phyloP scores from a whole-genome alignment of 2,888 invertebrate genomes.

The Caenorhabditis sp. region DNA sequence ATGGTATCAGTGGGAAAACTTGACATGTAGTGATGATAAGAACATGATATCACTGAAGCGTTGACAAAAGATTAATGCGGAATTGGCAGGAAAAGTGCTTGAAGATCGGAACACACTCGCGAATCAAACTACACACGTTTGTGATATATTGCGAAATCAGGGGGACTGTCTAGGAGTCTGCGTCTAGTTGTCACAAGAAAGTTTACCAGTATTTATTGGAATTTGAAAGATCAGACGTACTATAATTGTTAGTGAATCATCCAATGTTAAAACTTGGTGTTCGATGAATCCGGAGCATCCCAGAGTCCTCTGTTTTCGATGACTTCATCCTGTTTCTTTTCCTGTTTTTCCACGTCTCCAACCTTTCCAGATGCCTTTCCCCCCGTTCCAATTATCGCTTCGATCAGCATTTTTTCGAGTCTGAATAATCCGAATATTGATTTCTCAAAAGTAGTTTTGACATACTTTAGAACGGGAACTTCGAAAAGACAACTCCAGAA shows the following conservation, averaged over 20 bases:
- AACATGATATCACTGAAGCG: neutral
- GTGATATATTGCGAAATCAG: neutral
- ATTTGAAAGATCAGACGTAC: neutral
- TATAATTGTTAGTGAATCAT: neutral
- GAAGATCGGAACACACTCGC: neutral
- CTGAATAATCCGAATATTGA: constrained; percentile 1
- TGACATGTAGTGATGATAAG: neutral
- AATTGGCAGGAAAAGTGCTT: neutral
- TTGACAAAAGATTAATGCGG: neutral
- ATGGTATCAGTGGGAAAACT: neutral
- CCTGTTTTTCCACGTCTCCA: constrained; percentile 8
- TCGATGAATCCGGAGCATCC: neutral
- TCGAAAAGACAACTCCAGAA: constrained; percentile 68
- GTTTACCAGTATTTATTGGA: neutral
- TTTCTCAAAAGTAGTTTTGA: too few species aligned
- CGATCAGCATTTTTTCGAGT: constrained; percentile 52
- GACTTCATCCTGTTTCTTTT: neutral
- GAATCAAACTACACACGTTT: neutral
- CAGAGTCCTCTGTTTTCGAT: neutral
- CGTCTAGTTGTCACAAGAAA: neutral
- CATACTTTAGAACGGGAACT: constrained; percentile 58
- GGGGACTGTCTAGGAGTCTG: neutral
- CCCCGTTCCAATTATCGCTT: constrained; percentile 3
- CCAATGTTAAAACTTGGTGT: neutral
- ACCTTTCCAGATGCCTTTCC: neutral